A percentile compares a stretch with the other conserved stretches of the same genome.
These are phyloP conservation scores for Potamarius usumacintae DNA, from an alignment of 2,113 vertebrate species.

Conservation along the genomic window DNA sequence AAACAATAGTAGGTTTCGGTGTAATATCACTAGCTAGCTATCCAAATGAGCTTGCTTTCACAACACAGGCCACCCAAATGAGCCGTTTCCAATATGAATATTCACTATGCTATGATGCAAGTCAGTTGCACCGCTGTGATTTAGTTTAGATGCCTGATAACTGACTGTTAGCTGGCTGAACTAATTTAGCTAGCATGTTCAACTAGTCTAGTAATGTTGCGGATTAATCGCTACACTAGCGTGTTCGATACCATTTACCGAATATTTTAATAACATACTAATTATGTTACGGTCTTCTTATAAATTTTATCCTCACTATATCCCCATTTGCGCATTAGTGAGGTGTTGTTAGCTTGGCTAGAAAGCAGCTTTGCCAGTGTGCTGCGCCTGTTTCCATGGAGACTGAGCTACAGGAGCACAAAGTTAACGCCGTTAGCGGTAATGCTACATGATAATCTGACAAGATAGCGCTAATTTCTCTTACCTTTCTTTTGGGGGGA, in stretches of 20 bases:
- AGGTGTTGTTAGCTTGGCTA: not conserved
- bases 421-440: not conserved
- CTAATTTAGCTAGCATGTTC: not conserved
- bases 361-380: not conserved
- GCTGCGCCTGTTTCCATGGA: slow-evolving; percentile 21
- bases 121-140: not conserved
- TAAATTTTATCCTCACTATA: not conserved
- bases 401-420: not conserved
- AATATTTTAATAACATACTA: not conserved
- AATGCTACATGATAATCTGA: not conserved
- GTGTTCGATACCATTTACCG: not conserved
- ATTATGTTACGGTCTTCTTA: not conserved
- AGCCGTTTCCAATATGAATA: not conserved
- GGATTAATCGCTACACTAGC: not conserved
- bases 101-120: not conserved
- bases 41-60: not conserved
- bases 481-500: not conserved
- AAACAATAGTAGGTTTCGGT: not conserved
- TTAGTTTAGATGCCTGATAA: not conserved
- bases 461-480: not conserved
- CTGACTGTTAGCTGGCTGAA: not conserved
- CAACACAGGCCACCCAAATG: not conserved
- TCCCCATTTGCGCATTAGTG: not conserved
- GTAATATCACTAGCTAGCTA: not conserved
- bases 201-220: not conserved